Evolutionary conservation across 1,140 invertebrate genomes (phyloP).

Genomic region (Scaptomyza pallida): DNA sequence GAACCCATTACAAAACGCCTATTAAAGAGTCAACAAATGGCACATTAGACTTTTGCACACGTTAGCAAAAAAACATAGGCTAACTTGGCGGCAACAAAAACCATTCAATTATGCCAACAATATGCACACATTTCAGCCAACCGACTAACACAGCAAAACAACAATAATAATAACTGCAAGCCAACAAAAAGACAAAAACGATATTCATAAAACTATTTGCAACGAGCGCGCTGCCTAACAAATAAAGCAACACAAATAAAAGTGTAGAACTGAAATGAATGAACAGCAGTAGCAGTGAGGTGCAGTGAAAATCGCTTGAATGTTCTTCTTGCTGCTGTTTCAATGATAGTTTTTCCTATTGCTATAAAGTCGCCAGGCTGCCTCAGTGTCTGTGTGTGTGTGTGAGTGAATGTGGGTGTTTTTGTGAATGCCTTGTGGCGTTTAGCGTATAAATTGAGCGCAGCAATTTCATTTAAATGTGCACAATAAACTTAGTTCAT

Average conservation of each 20-base stretch:
- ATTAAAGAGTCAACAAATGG: conserved; percentile 71
- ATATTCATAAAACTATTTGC: conserved; percentile 74
- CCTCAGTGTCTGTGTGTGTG: background rate
- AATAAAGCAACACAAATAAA: conserved; percentile 43
- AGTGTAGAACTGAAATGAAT: conserved; percentile 54
- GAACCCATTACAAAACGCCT: conserved; percentile 59
- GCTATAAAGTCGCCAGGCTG: conserved; percentile 1
- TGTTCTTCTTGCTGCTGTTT: conserved; percentile 39
- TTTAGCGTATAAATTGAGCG: conserved; percentile 80
- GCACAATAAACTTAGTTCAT: conserved; percentile 82
- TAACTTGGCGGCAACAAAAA: conserved; percentile 57
- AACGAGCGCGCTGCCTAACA: conserved; percentile 45
- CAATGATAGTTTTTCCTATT: conserved; percentile 27
- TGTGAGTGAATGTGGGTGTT: conserved; percentile 8
- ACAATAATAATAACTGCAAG: conserved; percentile 22
- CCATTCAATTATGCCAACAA: conserved; percentile 78
- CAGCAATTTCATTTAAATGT: conserved; percentile 83
- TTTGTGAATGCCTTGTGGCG: conserved; percentile 59
- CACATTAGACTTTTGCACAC: conserved; percentile 48
- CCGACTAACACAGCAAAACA: conserved; percentile 12
- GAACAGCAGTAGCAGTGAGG: conserved; percentile 23
- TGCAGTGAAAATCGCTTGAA: conserved; percentile 31
- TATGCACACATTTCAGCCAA: conserved; percentile 71
- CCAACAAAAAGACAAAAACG: conserved; percentile 39
- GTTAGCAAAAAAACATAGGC: conserved; percentile 31